Base-by-base conservation (phyloP, 2,888 invertebrate genomes). In the Synergus laeviventris region DNA sequence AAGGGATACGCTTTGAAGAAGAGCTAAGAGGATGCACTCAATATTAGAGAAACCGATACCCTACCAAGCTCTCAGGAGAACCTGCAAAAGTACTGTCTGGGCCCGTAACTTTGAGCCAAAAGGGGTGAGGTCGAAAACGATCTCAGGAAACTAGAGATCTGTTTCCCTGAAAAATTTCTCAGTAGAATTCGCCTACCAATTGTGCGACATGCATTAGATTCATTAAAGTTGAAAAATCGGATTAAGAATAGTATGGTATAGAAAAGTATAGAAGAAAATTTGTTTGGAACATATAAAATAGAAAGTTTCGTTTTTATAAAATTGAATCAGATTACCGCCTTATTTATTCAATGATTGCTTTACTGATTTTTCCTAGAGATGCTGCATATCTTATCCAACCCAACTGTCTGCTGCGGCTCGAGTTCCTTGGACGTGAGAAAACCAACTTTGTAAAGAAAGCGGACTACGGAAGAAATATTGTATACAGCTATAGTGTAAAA, bases 1-100 rank as follows among this genome's bases (percentile, higher is more conserved):
- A 76, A 75, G 81, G 62, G 79, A 77, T 75, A 56, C 75, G 74
- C 70, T 75, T 73, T 31, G 76, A 79, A 78, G 59, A 49, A 66
- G 49, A 75, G 56, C 59, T 56, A 64, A 76, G 45, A 59, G 60
- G 74, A 79, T 74, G 76, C 78, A 79, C 74, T 79, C 74, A 82
- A 82, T 81, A 79, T 79, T 81, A 78, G 79, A 76, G 76, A 78
- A 79, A 78, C 74, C 73, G 76, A 79, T 76, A 76, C 78, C 77
- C 74, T 49, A 56, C 31, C 60, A 18, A 49, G 56, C 66, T 66
- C 66, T 49, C 45, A 31, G 9, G 66, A 66, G 66, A 66, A 24
- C 49, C 66, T 16, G 45, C 45, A 49, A 18, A 66, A 66, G 45
- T 66, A 66, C 66, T 66, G 45, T 49, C 45, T 66, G 45, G n/a